Base-by-base conservation (phyloP, 1,140 invertebrate genomes). In the Centruroides sculpturatus region DNA sequence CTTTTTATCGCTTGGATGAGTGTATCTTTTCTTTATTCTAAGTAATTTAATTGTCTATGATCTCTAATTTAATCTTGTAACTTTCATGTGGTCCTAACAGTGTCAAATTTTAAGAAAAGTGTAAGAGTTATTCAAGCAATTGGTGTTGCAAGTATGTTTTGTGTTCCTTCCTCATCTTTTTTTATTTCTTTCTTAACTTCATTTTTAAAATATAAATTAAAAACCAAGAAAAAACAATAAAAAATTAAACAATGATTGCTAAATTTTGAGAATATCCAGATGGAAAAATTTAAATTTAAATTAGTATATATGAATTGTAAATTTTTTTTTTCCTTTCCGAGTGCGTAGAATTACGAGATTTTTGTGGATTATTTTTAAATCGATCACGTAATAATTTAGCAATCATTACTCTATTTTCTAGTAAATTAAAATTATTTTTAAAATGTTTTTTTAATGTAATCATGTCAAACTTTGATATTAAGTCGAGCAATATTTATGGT, bases 71-170 rank as follows among this genome's bases (percentile, higher is more conserved):
- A 34, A 5, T 53, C 8, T 53, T 53, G 5, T 53, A 53, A 53
- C 51, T 34, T 53, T 36, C 8, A 8, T 36, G 23, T 34, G 23
- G 5, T 53, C 51, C 8, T 23, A 34, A 36, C 23, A 53, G 51
- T 53, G 51, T 34, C 51, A 53, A 53, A 23, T 6, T 98, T 98
- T 87, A 91, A 93, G 84, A 98, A 98, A 83, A 93, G 94, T 82
- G 94, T 97, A 75, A 88, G 93, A 76, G 92, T 92, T 79, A 89
- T 97, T 79, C 92, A 94, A 83, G 88, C 93, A 83, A 87, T 94
- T 79, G 90, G 91, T 79, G 83, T 89, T 84, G 87, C 91, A 89
- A 94, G 89, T 93, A 92, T 83, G 89, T 92, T 23, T 23, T 53
- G 23, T 53, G 3, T 36, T 34, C 8, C 51, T 7, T 53, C 51